Conservation (phyloP, 2,797 vertebrate genomes). For the Chaunax sp. region DNA sequence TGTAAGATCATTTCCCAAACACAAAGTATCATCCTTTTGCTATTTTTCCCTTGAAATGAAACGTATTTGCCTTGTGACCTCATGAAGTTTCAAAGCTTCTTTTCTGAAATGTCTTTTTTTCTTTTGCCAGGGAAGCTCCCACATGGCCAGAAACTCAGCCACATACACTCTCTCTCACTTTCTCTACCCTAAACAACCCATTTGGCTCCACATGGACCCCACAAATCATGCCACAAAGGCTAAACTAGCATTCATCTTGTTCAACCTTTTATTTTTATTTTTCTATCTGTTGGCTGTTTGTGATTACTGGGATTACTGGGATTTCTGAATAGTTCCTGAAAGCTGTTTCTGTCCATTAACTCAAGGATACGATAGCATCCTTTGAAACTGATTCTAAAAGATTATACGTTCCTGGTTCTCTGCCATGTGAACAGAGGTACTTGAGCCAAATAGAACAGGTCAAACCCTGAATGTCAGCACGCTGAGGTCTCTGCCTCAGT, state of each 20-base stretch:
- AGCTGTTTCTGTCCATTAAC: slow-evolving; percentile 23
- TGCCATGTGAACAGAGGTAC: slow-evolving; percentile 28
- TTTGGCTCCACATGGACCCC: not conserved
- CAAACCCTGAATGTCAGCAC: slow-evolving; percentile 7
- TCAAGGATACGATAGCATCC: slow-evolving; percentile 8
- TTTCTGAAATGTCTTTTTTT: slow-evolving; percentile 2
- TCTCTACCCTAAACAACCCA: slow-evolving; percentile 18
- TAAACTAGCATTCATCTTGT: slow-evolving; percentile 29
- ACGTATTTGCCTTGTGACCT: slow-evolving; percentile 20
- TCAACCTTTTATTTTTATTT: slow-evolving; percentile 18
- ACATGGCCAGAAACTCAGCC: slow-evolving; percentile 1
- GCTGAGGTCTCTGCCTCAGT: slow-evolving; percentile 5
- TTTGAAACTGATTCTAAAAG: slow-evolving; percentile 27
- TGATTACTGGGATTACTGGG: slow-evolving; percentile 5
- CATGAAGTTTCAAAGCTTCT: slow-evolving; percentile 25
- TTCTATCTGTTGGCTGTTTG: slow-evolving; percentile 23
- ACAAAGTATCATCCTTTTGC: no score
- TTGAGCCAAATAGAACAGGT: slow-evolving; percentile 5
- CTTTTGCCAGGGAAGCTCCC: slow-evolving; percentile 23
- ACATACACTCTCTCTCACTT: not conserved
- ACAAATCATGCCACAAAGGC: slow-evolving; percentile 24
- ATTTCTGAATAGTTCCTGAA: slow-evolving; percentile 18
- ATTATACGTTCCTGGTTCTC: slow-evolving; percentile 16
- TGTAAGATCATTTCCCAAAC: no score
- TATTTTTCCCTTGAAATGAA: slow-evolving; percentile 15